phyloP scores from a whole-genome alignment of 2,797 vertebrate genomes.

The Chelon auratus region DNA sequence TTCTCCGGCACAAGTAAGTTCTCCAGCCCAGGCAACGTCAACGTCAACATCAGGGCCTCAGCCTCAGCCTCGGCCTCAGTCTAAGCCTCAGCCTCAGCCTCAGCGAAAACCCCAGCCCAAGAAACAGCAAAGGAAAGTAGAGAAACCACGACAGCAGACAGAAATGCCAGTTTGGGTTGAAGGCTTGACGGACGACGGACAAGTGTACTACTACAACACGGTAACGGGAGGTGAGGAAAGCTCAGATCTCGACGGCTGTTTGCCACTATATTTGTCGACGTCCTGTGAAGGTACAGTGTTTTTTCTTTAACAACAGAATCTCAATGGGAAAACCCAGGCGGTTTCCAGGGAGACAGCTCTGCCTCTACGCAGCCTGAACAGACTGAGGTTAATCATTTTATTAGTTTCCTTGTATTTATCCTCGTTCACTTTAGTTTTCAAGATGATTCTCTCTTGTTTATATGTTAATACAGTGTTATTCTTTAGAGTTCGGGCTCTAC shows the following conservation, averaged over 20 bases:
- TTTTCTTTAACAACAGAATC: slow-evolving; percentile 83
- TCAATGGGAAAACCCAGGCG: slow-evolving; percentile 91
- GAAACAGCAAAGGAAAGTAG: slow-evolving; percentile 56
- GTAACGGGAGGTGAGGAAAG: slow-evolving; percentile 88
- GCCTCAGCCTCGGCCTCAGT: no score
- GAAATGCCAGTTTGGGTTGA: slow-evolving; percentile 84
- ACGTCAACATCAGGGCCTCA: background rate
- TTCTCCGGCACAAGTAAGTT: background rate
- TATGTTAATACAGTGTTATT: slow-evolving; percentile 28
- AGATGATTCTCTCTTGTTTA: background rate
- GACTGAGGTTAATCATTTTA: slow-evolving; percentile 51
- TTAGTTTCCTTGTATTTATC: background rate
- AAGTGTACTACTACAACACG: slow-evolving; percentile 91
- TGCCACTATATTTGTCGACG: background rate
- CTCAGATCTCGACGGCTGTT: background rate
- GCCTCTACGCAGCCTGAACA: slow-evolving; percentile 35
- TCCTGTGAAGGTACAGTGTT: background rate
- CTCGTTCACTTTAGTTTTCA: background rate
- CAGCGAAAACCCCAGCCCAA: slow-evolving; percentile 30
- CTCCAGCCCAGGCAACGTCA: no score
- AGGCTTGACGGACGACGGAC: slow-evolving; percentile 86
- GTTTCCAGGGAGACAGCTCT: slow-evolving; percentile 78
- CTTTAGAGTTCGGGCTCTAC: slow-evolving; percentile 74
- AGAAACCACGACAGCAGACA: slow-evolving; percentile 42
- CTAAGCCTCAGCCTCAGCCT: background rate